phyloP scores from a whole-genome alignment of 2,888 invertebrate genomes.

The Heliconius ethilla region DNA sequence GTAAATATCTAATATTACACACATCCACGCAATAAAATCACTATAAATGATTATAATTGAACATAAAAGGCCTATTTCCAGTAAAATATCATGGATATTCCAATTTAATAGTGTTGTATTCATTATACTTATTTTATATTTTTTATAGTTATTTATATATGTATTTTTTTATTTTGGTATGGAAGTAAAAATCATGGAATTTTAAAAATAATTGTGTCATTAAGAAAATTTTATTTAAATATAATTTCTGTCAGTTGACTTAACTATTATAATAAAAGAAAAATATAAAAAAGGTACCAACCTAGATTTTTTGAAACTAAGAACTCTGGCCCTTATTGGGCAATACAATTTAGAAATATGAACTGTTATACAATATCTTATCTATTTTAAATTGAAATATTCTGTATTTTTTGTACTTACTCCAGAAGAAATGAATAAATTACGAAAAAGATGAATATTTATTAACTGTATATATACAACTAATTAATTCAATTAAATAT shows the following conservation, averaged over 20 bases:
- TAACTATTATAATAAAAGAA: no score
- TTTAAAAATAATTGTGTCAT: no score
- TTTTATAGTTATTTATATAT: no score
- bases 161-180: no score
- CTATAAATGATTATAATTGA: not conserved
- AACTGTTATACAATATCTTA: not conserved
- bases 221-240: no score
- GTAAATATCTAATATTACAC: conserved; percentile 12
- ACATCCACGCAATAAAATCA: not conserved
- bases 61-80: not conserved
- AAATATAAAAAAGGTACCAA: no score
- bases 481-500: not conserved
- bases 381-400: not conserved
- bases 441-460: not conserved
- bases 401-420: not conserved
- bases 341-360: not conserved
- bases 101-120: not conserved
- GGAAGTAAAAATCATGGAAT: no score
- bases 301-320: not conserved
- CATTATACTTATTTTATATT: no score
- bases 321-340: not conserved
- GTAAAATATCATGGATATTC: not conserved
- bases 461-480: not conserved
- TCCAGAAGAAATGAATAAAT: not conserved
- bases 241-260: no score